These are phyloP conservation scores for Pelecanus crispus DNA, from an alignment of 2,113 vertebrate species.

Conservation along the genomic window DNA sequence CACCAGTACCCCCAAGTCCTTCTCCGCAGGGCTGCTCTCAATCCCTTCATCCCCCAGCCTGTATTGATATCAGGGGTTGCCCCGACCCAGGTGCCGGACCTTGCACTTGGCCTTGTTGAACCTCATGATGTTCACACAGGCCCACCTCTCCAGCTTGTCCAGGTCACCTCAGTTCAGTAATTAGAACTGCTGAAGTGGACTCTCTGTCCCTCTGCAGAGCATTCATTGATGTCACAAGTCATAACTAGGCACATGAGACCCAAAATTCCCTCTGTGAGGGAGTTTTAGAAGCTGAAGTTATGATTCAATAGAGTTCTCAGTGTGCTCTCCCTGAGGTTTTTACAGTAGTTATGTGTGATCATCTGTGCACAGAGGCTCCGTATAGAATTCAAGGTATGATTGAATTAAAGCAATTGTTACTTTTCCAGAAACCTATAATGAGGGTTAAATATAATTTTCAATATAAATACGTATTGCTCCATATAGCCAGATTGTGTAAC, in stretches of 20 bases:
- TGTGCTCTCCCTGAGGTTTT: neutral
- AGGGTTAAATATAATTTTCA: constrained; percentile 67
- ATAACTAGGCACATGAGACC: neutral
- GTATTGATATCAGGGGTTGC: too few relatives aligned
- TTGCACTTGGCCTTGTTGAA: too few relatives aligned
- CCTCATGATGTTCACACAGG: too few relatives aligned
- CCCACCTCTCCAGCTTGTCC: too few relatives aligned
- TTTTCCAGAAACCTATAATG: constrained; percentile 61
- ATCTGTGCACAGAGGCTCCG: neutral
- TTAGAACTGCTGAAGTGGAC: neutral
- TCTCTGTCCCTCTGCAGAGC: neutral
- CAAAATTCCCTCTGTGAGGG: neutral
- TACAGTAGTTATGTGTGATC: neutral
- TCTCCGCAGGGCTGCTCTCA: too few relatives aligned
- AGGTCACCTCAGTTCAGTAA: neutral
- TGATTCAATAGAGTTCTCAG: neutral
- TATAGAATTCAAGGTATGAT: constrained; percentile 65
- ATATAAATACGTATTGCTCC: neutral
- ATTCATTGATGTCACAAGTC: neutral
- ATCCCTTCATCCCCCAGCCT: too few relatives aligned
- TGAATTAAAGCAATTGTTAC: constrained; percentile 59
- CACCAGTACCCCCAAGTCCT: too few relatives aligned
- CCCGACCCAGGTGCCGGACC: too few relatives aligned
- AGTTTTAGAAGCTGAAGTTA: neutral
- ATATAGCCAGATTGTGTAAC: constrained; percentile 15